Conservation (phyloP, 2,888 invertebrate species). For the Charanyca ferruginea region DNA sequence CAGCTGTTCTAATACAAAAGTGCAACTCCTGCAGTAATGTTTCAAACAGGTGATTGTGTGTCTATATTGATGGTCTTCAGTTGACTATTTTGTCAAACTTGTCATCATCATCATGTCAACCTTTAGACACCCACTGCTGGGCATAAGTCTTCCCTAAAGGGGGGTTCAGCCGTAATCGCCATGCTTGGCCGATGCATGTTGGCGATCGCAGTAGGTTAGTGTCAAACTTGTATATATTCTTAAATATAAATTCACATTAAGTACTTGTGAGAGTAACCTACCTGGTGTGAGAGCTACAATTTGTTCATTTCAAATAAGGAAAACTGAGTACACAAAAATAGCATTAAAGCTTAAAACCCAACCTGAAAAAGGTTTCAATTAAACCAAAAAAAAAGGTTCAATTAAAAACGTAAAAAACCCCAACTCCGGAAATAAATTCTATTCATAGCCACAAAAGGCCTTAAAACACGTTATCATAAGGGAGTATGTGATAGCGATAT, state of each 20-base stretch:
- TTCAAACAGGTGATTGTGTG: no score
- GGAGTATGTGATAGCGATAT: slow-evolving; percentile 64
- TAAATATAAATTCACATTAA: not conserved
- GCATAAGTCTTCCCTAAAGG: no score
- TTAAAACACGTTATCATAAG: slow-evolving; percentile 61
- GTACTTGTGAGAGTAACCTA: no score
- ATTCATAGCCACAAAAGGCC: slow-evolving; percentile 38
- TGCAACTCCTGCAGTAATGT: no score
- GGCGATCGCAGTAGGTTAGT: no score
- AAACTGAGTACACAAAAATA: slow-evolving; percentile 11
- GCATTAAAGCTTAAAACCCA: slow-evolving; percentile 3
- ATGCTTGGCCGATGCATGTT: no score
- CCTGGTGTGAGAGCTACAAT: not conserved
- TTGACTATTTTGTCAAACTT: no score
- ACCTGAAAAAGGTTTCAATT: slow-evolving; percentile 42
- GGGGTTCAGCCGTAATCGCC: no score
- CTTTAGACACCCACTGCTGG: no score
- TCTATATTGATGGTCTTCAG: no score
- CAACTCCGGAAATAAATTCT: slow-evolving; percentile 48
- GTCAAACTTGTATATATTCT: not conserved
- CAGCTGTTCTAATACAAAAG: no score
- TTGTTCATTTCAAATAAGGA: slow-evolving; percentile 11
- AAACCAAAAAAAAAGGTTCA: slow-evolving; percentile 35
- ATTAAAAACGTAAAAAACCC: slow-evolving; percentile 39
- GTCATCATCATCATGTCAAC: no score